phyloP scores from a whole-genome alignment of 2,113 vertebrate genomes.

The Sterna hirundo region DNA sequence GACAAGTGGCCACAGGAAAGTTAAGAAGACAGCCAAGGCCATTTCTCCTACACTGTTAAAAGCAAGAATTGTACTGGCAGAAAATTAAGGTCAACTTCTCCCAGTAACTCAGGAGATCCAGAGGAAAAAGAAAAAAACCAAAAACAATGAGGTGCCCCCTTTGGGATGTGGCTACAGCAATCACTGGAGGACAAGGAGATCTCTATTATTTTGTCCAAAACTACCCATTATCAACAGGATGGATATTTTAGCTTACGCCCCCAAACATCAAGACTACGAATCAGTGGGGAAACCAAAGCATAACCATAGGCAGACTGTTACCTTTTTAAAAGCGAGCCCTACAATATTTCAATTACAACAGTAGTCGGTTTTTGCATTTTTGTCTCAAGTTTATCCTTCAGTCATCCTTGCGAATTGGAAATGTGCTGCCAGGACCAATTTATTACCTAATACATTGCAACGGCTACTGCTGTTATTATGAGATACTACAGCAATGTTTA shows the following conservation, averaged over 20 bases:
- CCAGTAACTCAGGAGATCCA: background rate
- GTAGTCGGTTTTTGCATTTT: background rate
- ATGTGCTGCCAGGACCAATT: constrained; percentile 14
- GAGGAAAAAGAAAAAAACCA: background rate
- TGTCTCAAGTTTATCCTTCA: constrained; percentile 3
- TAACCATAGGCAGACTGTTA: background rate
- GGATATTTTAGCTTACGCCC: background rate
- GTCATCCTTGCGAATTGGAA: background rate
- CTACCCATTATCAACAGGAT: background rate
- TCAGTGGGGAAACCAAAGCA: background rate
- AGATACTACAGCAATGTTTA: background rate
- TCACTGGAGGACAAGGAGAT: background rate
- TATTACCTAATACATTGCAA: background rate
- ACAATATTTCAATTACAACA: background rate
- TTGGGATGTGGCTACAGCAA: background rate
- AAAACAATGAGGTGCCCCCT: background rate
- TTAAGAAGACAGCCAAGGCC: background rate
- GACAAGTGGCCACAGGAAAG: background rate
- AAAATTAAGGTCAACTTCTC: background rate
- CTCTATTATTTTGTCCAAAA: background rate
- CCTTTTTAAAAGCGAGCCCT: background rate
- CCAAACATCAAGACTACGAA: background rate
- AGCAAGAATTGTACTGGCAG: background rate
- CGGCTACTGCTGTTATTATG: background rate
- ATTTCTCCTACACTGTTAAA: background rate